These are phyloP conservation scores for Cheumatopsyche charites DNA, from an alignment of 1,140 invertebrate genomes.

Conservation along the genomic window DNA sequence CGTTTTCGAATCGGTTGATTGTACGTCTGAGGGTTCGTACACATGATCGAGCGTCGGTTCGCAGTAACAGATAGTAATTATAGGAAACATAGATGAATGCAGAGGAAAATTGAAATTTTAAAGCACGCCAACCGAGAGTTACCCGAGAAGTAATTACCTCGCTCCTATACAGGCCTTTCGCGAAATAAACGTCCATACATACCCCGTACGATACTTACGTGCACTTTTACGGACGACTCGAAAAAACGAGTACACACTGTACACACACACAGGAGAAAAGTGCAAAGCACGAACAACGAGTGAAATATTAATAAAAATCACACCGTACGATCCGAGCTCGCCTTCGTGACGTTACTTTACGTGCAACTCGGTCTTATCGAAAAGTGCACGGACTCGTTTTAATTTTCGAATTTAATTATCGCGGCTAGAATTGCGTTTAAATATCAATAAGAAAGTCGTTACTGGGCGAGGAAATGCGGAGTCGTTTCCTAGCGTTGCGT, in stretches of 20 bases:
- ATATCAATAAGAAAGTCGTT: constrained; percentile 13
- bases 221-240: no score
- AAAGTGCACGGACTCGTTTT: no score
- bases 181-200: constrained; percentile 7
- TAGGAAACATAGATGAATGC: constrained; percentile 43
- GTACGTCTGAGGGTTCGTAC: neutral
- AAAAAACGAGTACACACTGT: no score
- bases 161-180: constrained; percentile 17
- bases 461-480: constrained; percentile 1
- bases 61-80: constrained; percentile 39
- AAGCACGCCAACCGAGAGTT: constrained; percentile 39
- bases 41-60: constrained; percentile 17
- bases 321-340: no score
- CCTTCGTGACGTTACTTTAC: no score
- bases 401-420: no score
- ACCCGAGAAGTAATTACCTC: constrained; percentile 34
- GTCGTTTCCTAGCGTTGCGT: neutral
- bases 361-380: no score
- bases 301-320: no score
- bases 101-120: constrained; percentile 44
- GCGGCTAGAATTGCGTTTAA: neutral
- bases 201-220: no score
- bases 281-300: no score
- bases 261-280: no score
- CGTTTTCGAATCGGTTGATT: neutral